Base-by-base conservation (phyloP, 2,113 vertebrate genomes). In the Oxygymnocypris stewartii region DNA sequence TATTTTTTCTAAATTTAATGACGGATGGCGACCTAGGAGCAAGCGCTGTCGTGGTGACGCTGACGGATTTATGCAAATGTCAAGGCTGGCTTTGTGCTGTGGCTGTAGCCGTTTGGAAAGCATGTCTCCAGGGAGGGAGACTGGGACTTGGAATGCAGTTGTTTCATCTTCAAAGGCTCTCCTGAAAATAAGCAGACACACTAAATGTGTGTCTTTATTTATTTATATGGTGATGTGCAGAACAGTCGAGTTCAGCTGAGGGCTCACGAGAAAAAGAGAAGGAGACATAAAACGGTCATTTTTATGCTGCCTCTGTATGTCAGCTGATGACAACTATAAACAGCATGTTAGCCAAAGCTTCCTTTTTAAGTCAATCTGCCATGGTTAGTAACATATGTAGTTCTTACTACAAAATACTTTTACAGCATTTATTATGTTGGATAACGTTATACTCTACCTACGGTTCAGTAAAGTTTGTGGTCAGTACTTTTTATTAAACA, bases 121-220 rank as follows among this genome's bases (percentile, higher is more conserved):
- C 25, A 44, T 44, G 82, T 85, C 86, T 89, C 80, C 59, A 23
- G 88, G 86, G 86, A 88, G 54, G 18, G 44, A 78, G 54, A 57
- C 40, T 47, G 49, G 82, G 84, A 88, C 85, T 73, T n/a, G 25
- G 47, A 82, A 89, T 82, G 81, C 78, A 81, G 67, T 83, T 84
- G 88, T 82, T 85, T 90, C 85, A 91, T 89, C 87, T 89, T 90
- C 85, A 91, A 89, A 87, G 87, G 54, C 44, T 87, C 44, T 28
- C 63, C 51, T 57, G 44, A 79, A 90, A 88, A 89, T 81, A 87
- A 79, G 80, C 79, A 80, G 73, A 75, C 81, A 42, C 49, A 47
- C 65, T 67, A 65, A 84, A 87, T 88, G 67, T 88, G 86, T 49
- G 75, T 49, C 40, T 65, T 87, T 88, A 86, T 88, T 88, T 86